Conservation (phyloP, 2,113 vertebrate species). For the Lamprotornis superbus region DNA sequence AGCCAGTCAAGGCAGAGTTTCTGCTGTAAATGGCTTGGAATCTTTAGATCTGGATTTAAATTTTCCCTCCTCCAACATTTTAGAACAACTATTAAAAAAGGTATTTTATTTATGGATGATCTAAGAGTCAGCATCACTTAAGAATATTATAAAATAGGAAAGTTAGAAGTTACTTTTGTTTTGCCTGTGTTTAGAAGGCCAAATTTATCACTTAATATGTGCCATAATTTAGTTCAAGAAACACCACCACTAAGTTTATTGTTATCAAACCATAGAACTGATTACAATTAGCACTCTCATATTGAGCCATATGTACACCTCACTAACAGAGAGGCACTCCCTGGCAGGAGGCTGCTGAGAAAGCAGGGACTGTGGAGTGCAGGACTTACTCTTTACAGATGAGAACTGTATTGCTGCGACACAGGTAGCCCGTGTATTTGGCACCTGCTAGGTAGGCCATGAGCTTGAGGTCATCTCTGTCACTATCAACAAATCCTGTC, state of each 20-base stretch:
- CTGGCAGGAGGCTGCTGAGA: not conserved
- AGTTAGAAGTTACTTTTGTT: not conserved
- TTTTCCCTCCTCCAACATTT: fast-evolving
- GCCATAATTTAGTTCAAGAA: not conserved
- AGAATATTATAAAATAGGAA: not conserved
- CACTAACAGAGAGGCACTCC: not conserved
- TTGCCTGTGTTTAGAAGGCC: not conserved
- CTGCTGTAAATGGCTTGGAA: not conserved
- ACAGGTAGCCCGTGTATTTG: slow-evolving; percentile 94
- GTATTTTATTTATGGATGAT: not conserved
- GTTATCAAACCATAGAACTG: not conserved
- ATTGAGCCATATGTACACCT: not conserved
- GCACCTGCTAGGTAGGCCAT: slow-evolving; percentile 94
- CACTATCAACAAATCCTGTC: slow-evolving; percentile 93
- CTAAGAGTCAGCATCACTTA: not conserved
- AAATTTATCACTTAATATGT: not conserved
- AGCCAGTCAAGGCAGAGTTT: not conserved
- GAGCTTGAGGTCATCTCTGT: slow-evolving; percentile 94
- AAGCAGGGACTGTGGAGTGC: fast-evolving
- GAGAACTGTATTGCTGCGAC: slow-evolving; percentile 95
- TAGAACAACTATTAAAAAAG: not conserved
- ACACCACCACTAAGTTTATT: not conserved
- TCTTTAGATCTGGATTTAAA: not conserved
- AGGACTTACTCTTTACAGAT: slow-evolving; percentile 93
- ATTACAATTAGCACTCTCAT: not conserved